Base-by-base conservation (phyloP, 64 coral and sea anemone species). In the Pocillopora damicornis region DNA sequence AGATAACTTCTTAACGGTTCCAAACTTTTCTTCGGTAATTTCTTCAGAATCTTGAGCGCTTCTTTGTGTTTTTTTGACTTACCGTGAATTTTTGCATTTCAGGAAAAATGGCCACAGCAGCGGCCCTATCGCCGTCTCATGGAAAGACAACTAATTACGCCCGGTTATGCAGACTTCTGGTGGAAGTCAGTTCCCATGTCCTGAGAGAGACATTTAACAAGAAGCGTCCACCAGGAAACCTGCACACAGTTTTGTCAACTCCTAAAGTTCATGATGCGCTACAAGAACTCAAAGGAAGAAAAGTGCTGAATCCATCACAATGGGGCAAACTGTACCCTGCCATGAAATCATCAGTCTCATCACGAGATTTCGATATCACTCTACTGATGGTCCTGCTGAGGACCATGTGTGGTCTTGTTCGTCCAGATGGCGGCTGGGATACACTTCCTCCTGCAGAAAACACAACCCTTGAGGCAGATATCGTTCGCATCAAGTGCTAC, bases 321-420 rank as follows among this genome's bases (percentile, higher is more conserved):
- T 88, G 86, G 86, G 26, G 60, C 34, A 58, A 76, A n/a, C 38
- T 88, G 58, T 86, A 73, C 74, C 83, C 83, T 14, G 58, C n/a
- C 12, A 51, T 51, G 1, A 51, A 51, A 7, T 51, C 42, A 0
- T 51, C 42, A 4, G 42, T 51, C 1, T 51, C 42, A 51, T 51
- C 67, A 1, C 68, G 9, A 15, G 56, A 86, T 4, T 74, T 86
- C 35, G 83, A 86, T 71, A 86, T 86, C 13, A 86, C 83, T 58
- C 36, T 86, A 37, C 83, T 86, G 18, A 73, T 86, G 51, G 17
- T 86, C 58, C 58, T 86, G 20, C 71, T 86, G 61, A 73, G 83
- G 60, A 59, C 74, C 60, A 64, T 86, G 4, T 74, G 83, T 26
- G 16, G 37, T 58, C 25, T 88, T 15, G 74, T 72, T 7, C 86